Conservation (phyloP, 2,888 invertebrate genomes). For the Arrhopalites spinosus region DNA sequence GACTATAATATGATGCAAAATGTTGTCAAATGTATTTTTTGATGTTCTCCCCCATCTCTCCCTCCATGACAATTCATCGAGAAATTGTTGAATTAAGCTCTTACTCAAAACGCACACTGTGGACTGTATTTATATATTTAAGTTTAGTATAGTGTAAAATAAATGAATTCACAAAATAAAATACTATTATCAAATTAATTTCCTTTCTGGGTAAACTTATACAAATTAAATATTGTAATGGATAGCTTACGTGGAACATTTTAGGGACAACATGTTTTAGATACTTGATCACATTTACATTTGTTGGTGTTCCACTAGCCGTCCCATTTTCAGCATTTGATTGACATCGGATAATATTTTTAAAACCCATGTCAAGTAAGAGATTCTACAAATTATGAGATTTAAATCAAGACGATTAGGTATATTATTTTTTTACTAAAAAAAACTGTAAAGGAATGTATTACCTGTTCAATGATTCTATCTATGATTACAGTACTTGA, state of each 20-base stretch:
- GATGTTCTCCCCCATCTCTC: slow-evolving; percentile 82
- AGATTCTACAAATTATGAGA: slow-evolving; percentile 59
- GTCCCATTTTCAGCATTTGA: slow-evolving; percentile 60
- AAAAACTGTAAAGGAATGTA: slow-evolving; percentile 20
- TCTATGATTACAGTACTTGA: slow-evolving; percentile 79
- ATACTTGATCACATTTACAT: slow-evolving; percentile 84
- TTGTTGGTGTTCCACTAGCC: slow-evolving; percentile 62
- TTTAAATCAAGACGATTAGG: too few relatives aligned
- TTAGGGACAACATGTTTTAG: slow-evolving; percentile 81
- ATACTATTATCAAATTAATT: too few relatives aligned
- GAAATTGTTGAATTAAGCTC: slow-evolving; percentile 86
- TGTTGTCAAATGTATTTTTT: slow-evolving; percentile 78
- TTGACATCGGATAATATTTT: slow-evolving; percentile 70
- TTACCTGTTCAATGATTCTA: slow-evolving; percentile 79
- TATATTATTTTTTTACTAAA: too few relatives aligned
- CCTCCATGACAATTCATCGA: slow-evolving; percentile 88
- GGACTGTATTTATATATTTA: too few relatives aligned
- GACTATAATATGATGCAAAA: slow-evolving; percentile 77
- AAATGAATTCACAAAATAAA: too few relatives aligned
- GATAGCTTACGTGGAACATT: slow-evolving; percentile 73
- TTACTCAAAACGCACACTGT: slow-evolving; percentile 79
- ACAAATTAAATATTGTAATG: too few relatives aligned
- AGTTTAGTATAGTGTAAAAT: too few relatives aligned
- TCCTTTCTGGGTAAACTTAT: too few relatives aligned
- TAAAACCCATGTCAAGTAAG: slow-evolving; percentile 77